Percentiles rank a stretch among this genome's conserved stretches.
phyloP scores from a whole-genome alignment of 2,888 invertebrate genomes.

The Dichetophora obliterata region DNA sequence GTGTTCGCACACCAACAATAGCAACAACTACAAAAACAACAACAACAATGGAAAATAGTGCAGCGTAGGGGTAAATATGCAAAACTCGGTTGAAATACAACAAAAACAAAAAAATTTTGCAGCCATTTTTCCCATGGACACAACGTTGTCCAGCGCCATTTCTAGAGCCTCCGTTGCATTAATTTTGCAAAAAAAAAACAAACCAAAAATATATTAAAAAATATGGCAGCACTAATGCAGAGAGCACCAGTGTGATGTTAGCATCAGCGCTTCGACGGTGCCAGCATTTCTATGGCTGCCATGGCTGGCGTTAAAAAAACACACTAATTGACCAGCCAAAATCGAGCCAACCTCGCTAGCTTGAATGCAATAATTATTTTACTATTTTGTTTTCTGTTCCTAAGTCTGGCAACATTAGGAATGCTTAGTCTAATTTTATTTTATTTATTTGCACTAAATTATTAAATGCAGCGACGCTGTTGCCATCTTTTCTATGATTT shows the following conservation, averaged over 20 bases:
- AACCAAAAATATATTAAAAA: neutral
- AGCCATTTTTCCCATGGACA: constrained; percentile 26
- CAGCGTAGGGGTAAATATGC: neutral
- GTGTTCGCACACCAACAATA: constrained; percentile 22
- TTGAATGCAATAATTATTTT: constrained; percentile 8
- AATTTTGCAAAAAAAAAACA: neutral
- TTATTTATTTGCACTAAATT: neutral
- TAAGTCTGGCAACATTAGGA: neutral
- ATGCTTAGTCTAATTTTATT: neutral
- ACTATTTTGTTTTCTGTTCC: neutral
- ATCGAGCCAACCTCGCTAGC: neutral
- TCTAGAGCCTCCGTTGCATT: constrained; percentile 2
- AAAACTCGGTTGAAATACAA: constrained; percentile 30
- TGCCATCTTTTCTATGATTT: neutral
- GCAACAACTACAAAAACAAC: neutral
- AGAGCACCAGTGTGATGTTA: neutral
- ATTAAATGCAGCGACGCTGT: neutral
- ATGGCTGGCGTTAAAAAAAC: too few relatives aligned
- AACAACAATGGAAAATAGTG: neutral
- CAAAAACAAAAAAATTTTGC: constrained; percentile 22
- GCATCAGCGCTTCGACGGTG: neutral
- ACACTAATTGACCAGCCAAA: neutral
- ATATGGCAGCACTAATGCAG: neutral
- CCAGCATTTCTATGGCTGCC: constrained; percentile 16
- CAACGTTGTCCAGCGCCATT: constrained; percentile 23